Evolutionary conservation across 2,888 invertebrate species (phyloP), one percentile per base, ranked within the genome.

Genomic region (Coenonympha arcania): DNA sequence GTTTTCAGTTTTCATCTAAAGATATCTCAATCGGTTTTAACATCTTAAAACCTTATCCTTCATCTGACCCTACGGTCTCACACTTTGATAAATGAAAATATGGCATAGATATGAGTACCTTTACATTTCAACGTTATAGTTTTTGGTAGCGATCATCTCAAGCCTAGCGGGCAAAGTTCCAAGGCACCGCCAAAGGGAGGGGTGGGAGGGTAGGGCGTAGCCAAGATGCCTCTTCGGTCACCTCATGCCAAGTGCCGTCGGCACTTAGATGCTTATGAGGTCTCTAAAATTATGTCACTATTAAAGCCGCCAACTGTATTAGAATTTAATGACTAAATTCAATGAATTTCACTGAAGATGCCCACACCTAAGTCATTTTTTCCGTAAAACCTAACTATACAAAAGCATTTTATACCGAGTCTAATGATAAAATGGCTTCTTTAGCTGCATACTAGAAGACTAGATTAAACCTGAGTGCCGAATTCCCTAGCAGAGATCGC

Each of bases 81-180:
- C 8, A 31, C 8, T 15, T 31, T 15, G 15, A 2, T 3, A 6
- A 6, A 6, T 6, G 4, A 15, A 15, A 4, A 11, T 6, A 2
- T 16, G 15, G 15, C 15, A 1, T 16, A 19, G 22, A 13, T 6
- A 4, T 16, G 37, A 15, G 15, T 22, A 2, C 22, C 3, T 13
- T n/a, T n/a, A n/a, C n/a, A n/a, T n/a, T n/a, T n/a, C n/a, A n/a
- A 37, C 22, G 9, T 6, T 24, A 8, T 39, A 4, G 8, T 39
- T 39, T 39, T 24, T 69, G 72, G 72, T 66, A 65, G 59, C 63
- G 68, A 69, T 73, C 75, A 77, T 76, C 74, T 39, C 65, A 71
- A 73, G 74, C 68, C 68, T 69, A 71, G 66, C 76, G 79, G 82
- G 82, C 83, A 81, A 67, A 62, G 56, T 76, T 81, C 83, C 83